Conservation (phyloP, 2,797 vertebrate species). For the Eospalax fontanierii region DNA sequence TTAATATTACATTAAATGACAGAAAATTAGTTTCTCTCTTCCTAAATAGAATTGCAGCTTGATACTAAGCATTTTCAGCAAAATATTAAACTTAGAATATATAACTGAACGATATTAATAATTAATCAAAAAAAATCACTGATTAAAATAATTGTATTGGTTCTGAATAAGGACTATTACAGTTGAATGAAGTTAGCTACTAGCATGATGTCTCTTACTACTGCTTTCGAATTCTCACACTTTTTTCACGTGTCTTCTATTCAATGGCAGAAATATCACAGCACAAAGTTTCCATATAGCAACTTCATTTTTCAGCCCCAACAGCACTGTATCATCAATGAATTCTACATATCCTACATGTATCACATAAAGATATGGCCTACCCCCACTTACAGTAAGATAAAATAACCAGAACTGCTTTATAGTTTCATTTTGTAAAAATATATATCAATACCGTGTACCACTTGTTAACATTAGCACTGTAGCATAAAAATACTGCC, state of each 20-base stretch:
- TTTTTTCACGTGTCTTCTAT: slow-evolving; percentile 8
- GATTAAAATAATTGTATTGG: not conserved
- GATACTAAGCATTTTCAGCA: slow-evolving; percentile 45
- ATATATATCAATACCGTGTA: slow-evolving; percentile 62
- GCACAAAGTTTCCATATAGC: not conserved
- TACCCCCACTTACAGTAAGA: not conserved
- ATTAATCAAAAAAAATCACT: slow-evolving; percentile 18
- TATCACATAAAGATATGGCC: not conserved
- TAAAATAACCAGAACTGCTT: slow-evolving; percentile 61
- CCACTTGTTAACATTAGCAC: slow-evolving; percentile 74
- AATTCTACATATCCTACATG: not conserved
- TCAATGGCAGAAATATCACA: not conserved
- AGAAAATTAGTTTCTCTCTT: not conserved
- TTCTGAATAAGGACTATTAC: not conserved
- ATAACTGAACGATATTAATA: slow-evolving; percentile 1
- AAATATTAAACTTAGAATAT: slow-evolving; percentile 53
- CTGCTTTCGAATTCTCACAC: not conserved
- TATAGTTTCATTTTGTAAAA: slow-evolving; percentile 60
- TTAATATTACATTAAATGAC: not conserved
- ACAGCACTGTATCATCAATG: not conserved
- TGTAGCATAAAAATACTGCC: slow-evolving; percentile 86
- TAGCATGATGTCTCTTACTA: not conserved
- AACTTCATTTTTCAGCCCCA: slow-evolving; percentile 44
- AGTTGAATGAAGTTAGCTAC: not conserved
- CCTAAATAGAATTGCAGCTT: slow-evolving; percentile 15